Percentiles rank a stretch among this genome's conserved stretches.
phyloP scores from a whole-genome alignment of 2,797 vertebrate species.

The Chromobotia macracanthus region DNA sequence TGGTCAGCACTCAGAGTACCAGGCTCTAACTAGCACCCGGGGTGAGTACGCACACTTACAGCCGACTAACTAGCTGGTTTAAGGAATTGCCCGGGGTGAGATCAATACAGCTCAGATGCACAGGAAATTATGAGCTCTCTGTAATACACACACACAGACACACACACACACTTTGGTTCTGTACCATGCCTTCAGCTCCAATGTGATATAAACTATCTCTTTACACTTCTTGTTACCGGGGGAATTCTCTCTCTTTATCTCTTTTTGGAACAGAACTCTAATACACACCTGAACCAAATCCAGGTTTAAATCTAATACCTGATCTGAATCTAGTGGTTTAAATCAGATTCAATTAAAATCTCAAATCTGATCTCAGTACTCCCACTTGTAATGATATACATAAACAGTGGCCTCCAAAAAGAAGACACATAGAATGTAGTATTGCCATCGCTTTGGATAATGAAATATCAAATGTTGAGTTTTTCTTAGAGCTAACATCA shows the following conservation, averaged over 20 bases:
- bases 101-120: conserved; percentile 37
- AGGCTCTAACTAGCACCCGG: conserved; percentile 19
- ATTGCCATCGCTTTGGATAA: no score
- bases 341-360: not conserved
- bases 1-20: conserved; percentile 39
- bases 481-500: no score
- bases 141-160: not conserved
- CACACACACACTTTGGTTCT: not conserved
- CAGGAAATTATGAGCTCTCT: conserved; percentile 31
- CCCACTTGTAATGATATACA: no score
- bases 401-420: not conserved
- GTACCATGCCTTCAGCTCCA: conserved; percentile 9
- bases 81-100: conserved; percentile 22
- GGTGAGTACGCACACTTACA: conserved; percentile 13
- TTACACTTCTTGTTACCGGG: not conserved
- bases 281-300: not conserved
- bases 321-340: no score
- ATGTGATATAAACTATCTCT: not conserved
- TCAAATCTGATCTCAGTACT: not conserved
- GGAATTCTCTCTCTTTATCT: not conserved
- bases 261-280: not conserved
- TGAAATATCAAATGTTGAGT: no score
- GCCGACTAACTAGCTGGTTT: conserved; percentile 11
- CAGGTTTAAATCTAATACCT: not conserved
- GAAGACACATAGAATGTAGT: no score